Evolutionary conservation across 1,140 invertebrate genomes (phyloP).

Genomic region (Ooceraea biroi): DNA sequence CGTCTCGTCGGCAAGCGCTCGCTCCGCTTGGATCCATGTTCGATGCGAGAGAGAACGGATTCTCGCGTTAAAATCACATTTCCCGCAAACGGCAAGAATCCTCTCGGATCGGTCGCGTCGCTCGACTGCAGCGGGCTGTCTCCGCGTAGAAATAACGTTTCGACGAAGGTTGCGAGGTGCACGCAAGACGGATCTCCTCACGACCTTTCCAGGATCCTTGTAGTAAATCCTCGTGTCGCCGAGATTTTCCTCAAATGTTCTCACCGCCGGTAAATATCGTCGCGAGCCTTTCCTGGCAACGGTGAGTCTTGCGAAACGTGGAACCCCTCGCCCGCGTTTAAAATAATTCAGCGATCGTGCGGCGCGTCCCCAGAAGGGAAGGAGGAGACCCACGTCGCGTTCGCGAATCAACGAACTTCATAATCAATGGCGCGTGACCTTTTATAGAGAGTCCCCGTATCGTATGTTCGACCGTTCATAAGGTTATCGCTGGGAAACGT

Average conservation of each 20-base stretch:
- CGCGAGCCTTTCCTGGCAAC: background rate
- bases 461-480: slow-evolving; percentile 12
- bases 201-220: background rate
- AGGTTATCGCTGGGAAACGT: slow-evolving; percentile 50
- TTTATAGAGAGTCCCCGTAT: slow-evolving; percentile 16
- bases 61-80: background rate
- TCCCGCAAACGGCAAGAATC: slow-evolving; percentile 7
- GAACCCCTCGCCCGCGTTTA: slow-evolving; percentile 32
- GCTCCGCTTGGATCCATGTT: slow-evolving; percentile 19
- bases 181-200: background rate
- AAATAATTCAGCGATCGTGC: slow-evolving; percentile 33
- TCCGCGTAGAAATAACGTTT: slow-evolving; percentile 21
- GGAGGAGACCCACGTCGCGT: slow-evolving; percentile 1
- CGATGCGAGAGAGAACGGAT: slow-evolving; percentile 10
- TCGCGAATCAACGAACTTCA: slow-evolving; percentile 35
- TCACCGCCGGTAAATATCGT: background rate
- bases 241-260: slow-evolving; percentile 1
- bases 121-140: background rate
- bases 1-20: slow-evolving; percentile 30
- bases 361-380: background rate
- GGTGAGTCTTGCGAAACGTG: background rate
- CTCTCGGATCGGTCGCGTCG: background rate
- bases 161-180: background rate
- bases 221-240: background rate
- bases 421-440: slow-evolving; percentile 43